Conservation (phyloP, 2,113 vertebrate species). For the Oreocharis arfaki region DNA sequence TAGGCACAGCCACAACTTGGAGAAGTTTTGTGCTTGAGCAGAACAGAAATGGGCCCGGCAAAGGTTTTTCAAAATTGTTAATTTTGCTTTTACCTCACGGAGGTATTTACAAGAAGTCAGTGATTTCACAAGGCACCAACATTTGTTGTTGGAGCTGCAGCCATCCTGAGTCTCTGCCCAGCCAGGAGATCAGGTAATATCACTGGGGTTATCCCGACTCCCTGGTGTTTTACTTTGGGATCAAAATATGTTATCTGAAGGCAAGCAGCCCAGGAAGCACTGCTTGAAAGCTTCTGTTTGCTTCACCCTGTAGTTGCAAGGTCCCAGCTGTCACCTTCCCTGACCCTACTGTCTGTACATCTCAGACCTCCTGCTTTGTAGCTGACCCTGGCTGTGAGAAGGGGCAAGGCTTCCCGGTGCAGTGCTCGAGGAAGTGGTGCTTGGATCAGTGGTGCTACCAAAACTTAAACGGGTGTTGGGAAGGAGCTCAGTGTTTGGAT, state of each 20-base stretch:
- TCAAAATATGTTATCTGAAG: neutral
- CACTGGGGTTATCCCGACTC: neutral
- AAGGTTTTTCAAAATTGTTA: neutral
- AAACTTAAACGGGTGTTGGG: accelerated
- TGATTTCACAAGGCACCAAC: neutral
- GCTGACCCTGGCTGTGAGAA: neutral
- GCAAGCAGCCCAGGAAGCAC: neutral
- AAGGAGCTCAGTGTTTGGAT: neutral
- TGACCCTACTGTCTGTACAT: neutral
- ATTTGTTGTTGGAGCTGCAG: neutral
- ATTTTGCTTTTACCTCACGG: neutral
- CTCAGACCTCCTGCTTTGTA: neutral
- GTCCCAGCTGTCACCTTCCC: neutral
- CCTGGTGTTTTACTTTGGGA: neutral
- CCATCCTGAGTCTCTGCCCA: neutral
- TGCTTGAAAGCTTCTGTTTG: neutral
- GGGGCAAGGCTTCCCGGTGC: neutral
- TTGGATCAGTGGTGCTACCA: neutral
- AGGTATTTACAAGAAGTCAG: neutral
- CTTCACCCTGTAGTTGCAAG: neutral
- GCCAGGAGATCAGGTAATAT: neutral
- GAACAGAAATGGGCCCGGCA: neutral
- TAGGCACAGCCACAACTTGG: neutral
- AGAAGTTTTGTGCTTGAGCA: neutral
- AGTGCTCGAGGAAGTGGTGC: neutral